phyloP scores from a whole-genome alignment of 1,140 invertebrate genomes.

The Ctenoplectra terminalis region DNA sequence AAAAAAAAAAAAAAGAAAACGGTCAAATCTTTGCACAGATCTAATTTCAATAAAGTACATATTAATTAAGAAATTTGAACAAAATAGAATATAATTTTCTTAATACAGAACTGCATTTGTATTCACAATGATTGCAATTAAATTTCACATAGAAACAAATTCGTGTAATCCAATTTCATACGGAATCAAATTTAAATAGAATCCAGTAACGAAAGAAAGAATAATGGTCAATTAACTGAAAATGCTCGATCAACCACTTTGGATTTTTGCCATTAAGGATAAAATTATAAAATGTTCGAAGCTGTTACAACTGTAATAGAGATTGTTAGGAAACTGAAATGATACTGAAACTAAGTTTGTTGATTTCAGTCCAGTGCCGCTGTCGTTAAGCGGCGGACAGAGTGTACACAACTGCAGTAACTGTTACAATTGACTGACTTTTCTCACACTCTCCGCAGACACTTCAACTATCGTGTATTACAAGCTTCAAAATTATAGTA shows the following conservation, averaged over 20 bases:
- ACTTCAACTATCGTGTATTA: no score
- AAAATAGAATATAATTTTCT: no score
- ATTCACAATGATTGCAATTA: no score
- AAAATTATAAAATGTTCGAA: not conserved
- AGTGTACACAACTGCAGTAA: not conserved
- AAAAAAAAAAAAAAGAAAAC: no score
- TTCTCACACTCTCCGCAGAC: not conserved
- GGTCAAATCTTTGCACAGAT: no score
- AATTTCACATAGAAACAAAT: no score
- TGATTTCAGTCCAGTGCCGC: no score
- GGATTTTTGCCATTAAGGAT: accelerated
- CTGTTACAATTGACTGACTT: slow-evolving; percentile 2
- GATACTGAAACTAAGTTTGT: slow-evolving; percentile 17
- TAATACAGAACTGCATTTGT: no score
- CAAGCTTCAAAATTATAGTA: not conserved
- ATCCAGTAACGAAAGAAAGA: not conserved
- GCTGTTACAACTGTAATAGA: not conserved
- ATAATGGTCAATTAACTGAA: not conserved
- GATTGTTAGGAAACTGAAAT: slow-evolving; percentile 29
- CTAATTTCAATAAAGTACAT: no score
- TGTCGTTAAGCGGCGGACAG: not conserved
- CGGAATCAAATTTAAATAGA: not conserved
- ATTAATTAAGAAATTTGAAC: no score
- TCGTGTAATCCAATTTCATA: no score
- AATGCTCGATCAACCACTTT: not conserved